Evolutionary conservation across 2,888 invertebrate species (phyloP).

Genomic region (Muschampia plurimacula): DNA sequence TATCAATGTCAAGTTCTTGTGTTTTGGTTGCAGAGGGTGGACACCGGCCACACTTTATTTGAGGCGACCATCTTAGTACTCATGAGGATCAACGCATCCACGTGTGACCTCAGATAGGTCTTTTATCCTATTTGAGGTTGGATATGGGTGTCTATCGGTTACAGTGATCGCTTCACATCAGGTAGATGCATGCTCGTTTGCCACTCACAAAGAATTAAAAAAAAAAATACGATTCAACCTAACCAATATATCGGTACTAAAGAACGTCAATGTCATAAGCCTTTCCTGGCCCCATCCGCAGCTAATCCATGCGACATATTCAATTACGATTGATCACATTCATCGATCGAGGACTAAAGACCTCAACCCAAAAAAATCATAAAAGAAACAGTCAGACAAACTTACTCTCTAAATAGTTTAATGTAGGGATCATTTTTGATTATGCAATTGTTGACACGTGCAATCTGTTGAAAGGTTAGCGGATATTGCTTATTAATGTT

Average conservation of each 20-base stretch:
- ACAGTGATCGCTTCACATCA: too few relatives aligned
- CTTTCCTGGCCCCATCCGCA: not conserved
- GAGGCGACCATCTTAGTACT: too few relatives aligned
- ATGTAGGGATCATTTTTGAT: constrained; percentile 48
- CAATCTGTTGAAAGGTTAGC: constrained; percentile 72
- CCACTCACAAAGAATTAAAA: too few relatives aligned
- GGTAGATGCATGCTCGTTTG: too few relatives aligned
- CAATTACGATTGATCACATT: constrained; percentile 63
- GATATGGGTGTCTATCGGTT: too few relatives aligned
- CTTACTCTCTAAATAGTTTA: constrained; percentile 26
- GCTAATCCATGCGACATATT: constrained; percentile 35
- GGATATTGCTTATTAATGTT: constrained; percentile 63
- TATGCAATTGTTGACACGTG: constrained; percentile 60
- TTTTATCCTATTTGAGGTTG: too few relatives aligned
- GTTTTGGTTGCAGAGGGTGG: too few relatives aligned
- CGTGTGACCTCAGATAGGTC: too few relatives aligned
- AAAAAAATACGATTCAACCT: too few relatives aligned
- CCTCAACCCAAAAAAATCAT: constrained; percentile 34
- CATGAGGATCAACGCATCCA: too few relatives aligned
- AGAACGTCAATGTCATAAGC: not conserved
- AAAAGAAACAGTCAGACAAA: constrained; percentile 19
- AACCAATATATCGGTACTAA: not conserved
- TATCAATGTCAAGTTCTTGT: too few relatives aligned
- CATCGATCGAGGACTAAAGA: constrained; percentile 60
- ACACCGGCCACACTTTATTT: too few relatives aligned